Base-by-base conservation (phyloP, 2,888 invertebrate species). In the Drosophila austrosaltans region DNA sequence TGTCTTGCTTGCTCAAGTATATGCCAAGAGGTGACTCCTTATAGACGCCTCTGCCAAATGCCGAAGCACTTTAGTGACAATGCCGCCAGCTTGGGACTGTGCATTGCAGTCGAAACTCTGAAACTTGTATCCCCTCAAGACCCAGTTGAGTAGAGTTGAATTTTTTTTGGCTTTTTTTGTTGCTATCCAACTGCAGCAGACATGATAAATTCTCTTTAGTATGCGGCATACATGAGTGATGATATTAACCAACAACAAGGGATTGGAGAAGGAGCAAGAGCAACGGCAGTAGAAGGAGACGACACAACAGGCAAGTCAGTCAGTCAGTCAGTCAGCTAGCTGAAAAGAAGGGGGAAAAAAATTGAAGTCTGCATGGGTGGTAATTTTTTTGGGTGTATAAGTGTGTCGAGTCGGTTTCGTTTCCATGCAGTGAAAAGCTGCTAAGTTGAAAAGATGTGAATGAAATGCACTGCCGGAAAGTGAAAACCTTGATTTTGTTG, bases 221-320 rank as follows among this genome's bases (percentile, higher is more conserved):
- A 89, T 90, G 90, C 90, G 90, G 83, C 86, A 79, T 83, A 89
- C 90, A 89, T 87, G 87, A 89, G 89, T 89, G 89, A 90, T 90
- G 89, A 90, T 89, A 89, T 85, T 87, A 89, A 85, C 82, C 89
- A 78, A 78, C 79, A 88, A 88, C 76, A 76, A 73, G 74, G 62
- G 65, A 66, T 54, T 32, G 53, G 62, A 25, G 25, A n/a, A 20
- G 32, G 4, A 28, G 22, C 16, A 22, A 12, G 16, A 20, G 60
- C n/a, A 44, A 10, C 10, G 10, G 44, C 22, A 44, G 16, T 3
- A 16, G 42, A 8, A 16, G 30, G 30, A 3, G 6, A 25, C 48
- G 48, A 59, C 22, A 61, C 54, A 32, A 75, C 69, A 32, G 57
- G 32, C 67, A 69, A 78, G 82, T 54, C 69, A 57, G 57, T 48